Evolutionary conservation across 2,113 vertebrate genomes (phyloP).

Genomic region (Rhineura floridana): DNA sequence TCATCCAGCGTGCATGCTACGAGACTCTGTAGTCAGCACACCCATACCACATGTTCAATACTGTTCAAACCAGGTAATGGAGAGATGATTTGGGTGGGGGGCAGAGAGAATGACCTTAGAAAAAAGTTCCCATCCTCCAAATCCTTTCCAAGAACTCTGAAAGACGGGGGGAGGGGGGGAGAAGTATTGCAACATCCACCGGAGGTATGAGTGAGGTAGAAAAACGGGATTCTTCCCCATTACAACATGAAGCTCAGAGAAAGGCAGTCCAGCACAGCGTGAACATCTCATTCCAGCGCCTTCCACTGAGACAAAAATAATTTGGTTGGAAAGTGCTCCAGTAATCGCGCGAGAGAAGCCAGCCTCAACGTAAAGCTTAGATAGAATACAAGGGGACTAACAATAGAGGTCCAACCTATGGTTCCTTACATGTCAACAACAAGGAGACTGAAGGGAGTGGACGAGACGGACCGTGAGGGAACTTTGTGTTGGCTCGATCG

Average conservation of each 20-base stretch:
- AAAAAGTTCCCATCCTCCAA: background rate
- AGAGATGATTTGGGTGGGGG: background rate
- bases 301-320: conserved; percentile 24
- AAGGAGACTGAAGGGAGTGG: background rate
- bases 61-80: conserved; percentile 9
- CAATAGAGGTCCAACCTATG: too few relatives aligned
- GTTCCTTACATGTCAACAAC: background rate
- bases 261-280: background rate
- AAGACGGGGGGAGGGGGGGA: background rate
- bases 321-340: conserved; percentile 24
- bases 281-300: conserved; percentile 29
- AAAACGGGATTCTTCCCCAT: background rate
- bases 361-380: too few relatives aligned
- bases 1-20: background rate
- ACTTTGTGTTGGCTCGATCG: background rate
- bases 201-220: conserved; percentile 38
- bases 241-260: background rate
- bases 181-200: conserved; percentile 16
- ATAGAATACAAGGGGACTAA: background rate
- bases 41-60: conserved; percentile 11
- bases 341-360: background rate
- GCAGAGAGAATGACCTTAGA: conserved; percentile 29
- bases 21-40: background rate
- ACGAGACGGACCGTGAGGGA: background rate
- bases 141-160: conserved; percentile 4